phyloP scores from a whole-genome alignment of 2,797 vertebrate genomes.

The Malurus leucopterus region DNA sequence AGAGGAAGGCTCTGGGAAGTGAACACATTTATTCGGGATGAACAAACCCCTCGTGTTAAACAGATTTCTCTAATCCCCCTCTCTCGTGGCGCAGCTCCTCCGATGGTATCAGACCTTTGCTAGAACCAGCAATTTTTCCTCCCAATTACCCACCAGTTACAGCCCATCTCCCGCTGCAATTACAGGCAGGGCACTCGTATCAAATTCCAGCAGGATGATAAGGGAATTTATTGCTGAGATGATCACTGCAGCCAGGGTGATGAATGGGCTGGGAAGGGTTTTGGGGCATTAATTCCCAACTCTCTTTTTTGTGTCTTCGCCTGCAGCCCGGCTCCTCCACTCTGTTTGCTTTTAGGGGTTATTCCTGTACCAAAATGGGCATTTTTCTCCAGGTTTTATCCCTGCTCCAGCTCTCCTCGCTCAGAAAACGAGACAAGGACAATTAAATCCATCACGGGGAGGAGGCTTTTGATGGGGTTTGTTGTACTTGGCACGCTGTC shows the following conservation, averaged over 20 bases:
- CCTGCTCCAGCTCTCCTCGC: neutral
- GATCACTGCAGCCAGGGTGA: neutral
- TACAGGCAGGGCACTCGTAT: constrained; percentile 31
- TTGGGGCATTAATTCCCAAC: neutral
- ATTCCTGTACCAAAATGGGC: neutral
- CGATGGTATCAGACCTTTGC: neutral
- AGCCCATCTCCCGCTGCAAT: constrained; percentile 37
- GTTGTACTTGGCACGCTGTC: constrained; percentile 4
- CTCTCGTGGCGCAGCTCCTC: neutral
- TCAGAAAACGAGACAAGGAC: neutral
- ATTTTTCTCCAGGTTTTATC: neutral
- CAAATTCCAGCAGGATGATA: constrained; percentile 18
- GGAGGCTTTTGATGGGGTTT: neutral
- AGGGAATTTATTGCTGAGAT: constrained; percentile 35
- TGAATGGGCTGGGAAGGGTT: neutral
- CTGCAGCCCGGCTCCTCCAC: neutral
- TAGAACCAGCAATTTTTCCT: constrained; percentile 16
- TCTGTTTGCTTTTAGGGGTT: neutral
- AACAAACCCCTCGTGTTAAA: constrained; percentile 13
- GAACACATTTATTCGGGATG: neutral
- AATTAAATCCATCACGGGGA: neutral
- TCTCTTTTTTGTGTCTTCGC: neutral
- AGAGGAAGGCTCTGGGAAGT: neutral
- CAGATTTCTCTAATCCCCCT: constrained; percentile 21
- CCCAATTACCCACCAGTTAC: constrained; percentile 18